These are phyloP conservation scores for Parnassius smintheus DNA, from an alignment of 2,888 invertebrate genomes.

Conservation along the genomic window DNA sequence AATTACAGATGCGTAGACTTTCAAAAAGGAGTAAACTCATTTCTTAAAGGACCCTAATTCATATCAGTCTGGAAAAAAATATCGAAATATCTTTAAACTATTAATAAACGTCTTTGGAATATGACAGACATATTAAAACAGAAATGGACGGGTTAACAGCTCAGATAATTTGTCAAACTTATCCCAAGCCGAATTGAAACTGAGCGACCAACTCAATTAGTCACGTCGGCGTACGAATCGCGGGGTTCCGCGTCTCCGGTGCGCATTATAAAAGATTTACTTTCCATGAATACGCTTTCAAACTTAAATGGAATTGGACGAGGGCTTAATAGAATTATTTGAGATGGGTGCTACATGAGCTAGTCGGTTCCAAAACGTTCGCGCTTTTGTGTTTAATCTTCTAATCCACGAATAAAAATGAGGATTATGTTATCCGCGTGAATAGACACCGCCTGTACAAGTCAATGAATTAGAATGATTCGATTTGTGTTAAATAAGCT, in stretches of 20 bases:
- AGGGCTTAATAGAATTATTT: slow-evolving; percentile 34
- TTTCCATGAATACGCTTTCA: slow-evolving; percentile 39
- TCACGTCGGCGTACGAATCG: slow-evolving; percentile 29
- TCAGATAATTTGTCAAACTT: slow-evolving; percentile 31
- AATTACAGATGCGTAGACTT: too few relatives aligned
- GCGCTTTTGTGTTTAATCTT: slow-evolving; percentile 5
- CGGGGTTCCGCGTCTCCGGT: slow-evolving; percentile 12
- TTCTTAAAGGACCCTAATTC: too few relatives aligned
- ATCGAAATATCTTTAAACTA: background rate
- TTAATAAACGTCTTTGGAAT: slow-evolving; percentile 17
- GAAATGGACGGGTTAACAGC: slow-evolving; percentile 28
- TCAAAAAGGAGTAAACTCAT: too few relatives aligned
- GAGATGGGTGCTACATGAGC: slow-evolving; percentile 25
- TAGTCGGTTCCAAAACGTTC: slow-evolving; percentile 3
- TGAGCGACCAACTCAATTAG: slow-evolving; percentile 35
- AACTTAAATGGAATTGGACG: slow-evolving; percentile 39
- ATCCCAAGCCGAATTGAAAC: slow-evolving; percentile 26
- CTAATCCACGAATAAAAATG: background rate
- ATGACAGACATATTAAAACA: slow-evolving; percentile 20
- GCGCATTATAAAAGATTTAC: slow-evolving; percentile 40
- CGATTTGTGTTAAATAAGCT: too few relatives aligned
- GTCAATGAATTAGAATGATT: background rate
- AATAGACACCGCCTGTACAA: slow-evolving; percentile 1
- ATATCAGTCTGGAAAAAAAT: too few relatives aligned
- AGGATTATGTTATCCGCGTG: background rate